Evolutionary conservation across 2,797 vertebrate genomes (phyloP), one percentile per base, ranked within the genome.

Genomic region (Paratrypauchen microcephalus): DNA sequence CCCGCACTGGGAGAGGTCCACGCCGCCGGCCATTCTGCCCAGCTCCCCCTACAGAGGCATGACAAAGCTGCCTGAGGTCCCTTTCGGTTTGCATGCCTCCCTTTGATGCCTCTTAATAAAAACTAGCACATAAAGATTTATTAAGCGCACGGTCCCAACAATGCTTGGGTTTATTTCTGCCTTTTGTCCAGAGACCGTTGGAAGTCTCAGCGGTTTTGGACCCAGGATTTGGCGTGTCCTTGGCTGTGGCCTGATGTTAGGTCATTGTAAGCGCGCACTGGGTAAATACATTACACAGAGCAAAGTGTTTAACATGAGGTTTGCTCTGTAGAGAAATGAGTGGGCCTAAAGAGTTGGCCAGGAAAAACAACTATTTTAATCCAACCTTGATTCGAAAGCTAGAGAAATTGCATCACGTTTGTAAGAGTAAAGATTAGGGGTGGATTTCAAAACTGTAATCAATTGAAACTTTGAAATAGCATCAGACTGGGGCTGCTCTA

Each of bases 51-150:
- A 45, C 41, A 15, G 41, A 45, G 41, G 13, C 12, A 5, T 45
- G 41, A 45, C 41, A 45, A 45, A 55, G 79, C 65, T 15, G 55
- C 70, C 41, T 12, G 16, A 26, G 63, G 70, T 79, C 80, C 78
- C 78, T 65, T 39, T 16, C 57, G 76, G 68, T 78, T 76, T 55
- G 68, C 72, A 71, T 68, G 66, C 65, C 69, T 15, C 72, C 1
- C 71, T 74, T 76, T 81, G 66, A 74, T 81, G 68, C 60, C 47
- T 75, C 57, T 62, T 74, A 73, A 73, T 66, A 73, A 76, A 80
- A 82, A 76, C 52, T 72, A 64, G 75, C 60, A 69, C 68, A 71
- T 47, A 65, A 59, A 81, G 70, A 78, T 76, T 74, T 77, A 74
- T 78, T 66, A 76, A 75, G 62, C 55, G 21, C 18, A 55, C 24